Conservation (phyloP, 30 jellyfish, hydroid and myxozoan genomes). For the Aurelia sp. region DNA sequence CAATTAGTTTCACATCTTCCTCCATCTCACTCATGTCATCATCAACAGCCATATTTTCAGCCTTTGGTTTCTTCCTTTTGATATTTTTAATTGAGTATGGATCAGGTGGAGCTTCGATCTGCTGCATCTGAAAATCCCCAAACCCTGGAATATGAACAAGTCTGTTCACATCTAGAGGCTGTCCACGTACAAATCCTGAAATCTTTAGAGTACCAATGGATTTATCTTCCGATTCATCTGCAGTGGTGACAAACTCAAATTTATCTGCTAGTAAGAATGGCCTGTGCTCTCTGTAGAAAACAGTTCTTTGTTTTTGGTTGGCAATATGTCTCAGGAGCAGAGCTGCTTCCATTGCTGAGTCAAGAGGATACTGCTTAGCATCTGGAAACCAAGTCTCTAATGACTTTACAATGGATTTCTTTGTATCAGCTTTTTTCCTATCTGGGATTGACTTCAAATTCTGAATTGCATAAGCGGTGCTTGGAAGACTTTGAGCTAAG, state of each 20-base stretch:
- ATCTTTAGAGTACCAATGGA: conserved; percentile 75
- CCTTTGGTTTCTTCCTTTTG: conserved; percentile 11
- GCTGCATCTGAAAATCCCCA: conserved; percentile 88
- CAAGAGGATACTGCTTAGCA: conserved; percentile 67
- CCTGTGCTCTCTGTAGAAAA: conserved; percentile 73
- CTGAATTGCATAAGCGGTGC: conserved; percentile 62
- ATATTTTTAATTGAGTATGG: conserved; percentile 47
- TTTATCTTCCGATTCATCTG: conserved; percentile 9
- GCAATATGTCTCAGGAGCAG: conserved; percentile 64
- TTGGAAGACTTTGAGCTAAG: conserved; percentile 88
- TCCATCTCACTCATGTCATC: conserved; percentile 69
- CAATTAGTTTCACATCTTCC: conserved; percentile 77
- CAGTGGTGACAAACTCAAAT: conserved; percentile 52
- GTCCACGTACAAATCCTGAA: conserved; percentile 87
- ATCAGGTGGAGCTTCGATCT: conserved; percentile 70
- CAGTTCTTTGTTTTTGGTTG: conserved; percentile 76
- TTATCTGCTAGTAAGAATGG: conserved; percentile 81
- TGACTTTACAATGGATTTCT: conserved; percentile 54
- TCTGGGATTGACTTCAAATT: conserved; percentile 48
- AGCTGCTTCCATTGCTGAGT: conserved; percentile 77
- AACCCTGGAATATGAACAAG: conserved; percentile 81
- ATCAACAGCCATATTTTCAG: conserved; percentile 26
- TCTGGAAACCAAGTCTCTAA: conserved; percentile 86
- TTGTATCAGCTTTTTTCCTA: conserved; percentile 60
- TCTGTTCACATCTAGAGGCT: conserved; percentile 75